Percentiles rank a stretch among this genome's conserved stretches.
Evolutionary conservation across 2,797 vertebrate genomes (phyloP).

Genomic region (Delichon dasypus): DNA sequence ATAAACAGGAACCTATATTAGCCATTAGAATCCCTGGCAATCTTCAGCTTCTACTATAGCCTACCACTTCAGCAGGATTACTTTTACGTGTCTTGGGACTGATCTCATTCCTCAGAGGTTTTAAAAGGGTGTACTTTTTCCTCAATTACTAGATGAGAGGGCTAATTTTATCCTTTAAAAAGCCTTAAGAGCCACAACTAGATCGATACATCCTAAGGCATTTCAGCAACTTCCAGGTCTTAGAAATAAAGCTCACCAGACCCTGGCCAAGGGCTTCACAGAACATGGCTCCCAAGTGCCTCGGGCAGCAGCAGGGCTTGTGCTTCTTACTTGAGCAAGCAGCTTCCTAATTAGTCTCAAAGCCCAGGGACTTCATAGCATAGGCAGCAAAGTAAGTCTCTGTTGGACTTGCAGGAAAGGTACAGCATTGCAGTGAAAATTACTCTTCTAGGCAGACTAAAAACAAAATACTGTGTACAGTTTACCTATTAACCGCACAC

Average conservation of each 20-base stretch:
- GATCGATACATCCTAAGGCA: neutral
- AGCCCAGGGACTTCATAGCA: neutral
- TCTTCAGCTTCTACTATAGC: neutral
- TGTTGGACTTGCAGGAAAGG: neutral
- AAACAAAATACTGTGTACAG: neutral
- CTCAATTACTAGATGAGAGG: neutral
- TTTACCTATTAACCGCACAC: neutral
- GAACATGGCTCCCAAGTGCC: neutral
- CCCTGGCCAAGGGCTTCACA: neutral
- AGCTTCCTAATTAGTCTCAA: neutral
- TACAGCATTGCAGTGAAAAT: slow-evolving; percentile 40
- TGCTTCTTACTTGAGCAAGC: neutral
- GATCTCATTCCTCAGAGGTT: neutral
- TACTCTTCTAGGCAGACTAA: neutral
- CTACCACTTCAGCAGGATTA: neutral
- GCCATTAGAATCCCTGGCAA: neutral
- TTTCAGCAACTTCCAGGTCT: neutral
- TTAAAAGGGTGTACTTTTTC: neutral
- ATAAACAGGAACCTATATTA: neutral
- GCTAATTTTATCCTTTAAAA: neutral
- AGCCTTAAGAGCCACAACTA: neutral
- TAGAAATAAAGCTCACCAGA: neutral
- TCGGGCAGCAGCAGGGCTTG: neutral
- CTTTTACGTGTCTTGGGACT: neutral
- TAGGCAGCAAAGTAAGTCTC: neutral